Evolutionary conservation across 1,140 invertebrate genomes (phyloP).

Genomic region (Anoplolepis gracilipes): DNA sequence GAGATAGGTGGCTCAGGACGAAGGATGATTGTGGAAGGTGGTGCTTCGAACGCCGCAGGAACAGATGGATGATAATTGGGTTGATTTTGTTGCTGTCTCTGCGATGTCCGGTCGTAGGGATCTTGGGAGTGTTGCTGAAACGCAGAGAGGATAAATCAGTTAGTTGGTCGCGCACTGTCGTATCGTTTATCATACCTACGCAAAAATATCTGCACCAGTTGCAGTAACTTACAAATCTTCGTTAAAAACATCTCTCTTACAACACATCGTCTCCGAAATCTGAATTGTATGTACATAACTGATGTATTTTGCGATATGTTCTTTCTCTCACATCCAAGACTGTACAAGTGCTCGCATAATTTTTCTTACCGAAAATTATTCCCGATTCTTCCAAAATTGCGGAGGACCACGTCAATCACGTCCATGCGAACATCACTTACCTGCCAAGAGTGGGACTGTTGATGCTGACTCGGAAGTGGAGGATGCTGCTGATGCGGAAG

Average conservation of each 20-base stretch:
- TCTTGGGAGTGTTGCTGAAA: conserved; percentile 73
- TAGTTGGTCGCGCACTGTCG: neutral
- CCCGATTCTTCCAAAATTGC: conserved; percentile 7
- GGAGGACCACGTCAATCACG: conserved; percentile 34
- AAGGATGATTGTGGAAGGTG: conserved; percentile 90
- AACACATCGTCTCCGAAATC: neutral
- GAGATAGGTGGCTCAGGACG: conserved; percentile 90
- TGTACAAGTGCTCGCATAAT: neutral
- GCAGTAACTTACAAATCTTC: neutral
- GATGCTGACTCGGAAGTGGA: conserved; percentile 73
- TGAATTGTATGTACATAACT: neutral
- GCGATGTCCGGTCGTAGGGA: conserved; percentile 80
- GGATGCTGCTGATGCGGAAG: conserved; percentile 81
- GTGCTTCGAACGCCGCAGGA: conserved; percentile 86
- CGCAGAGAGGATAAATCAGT: neutral
- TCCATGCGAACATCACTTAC: conserved; percentile 62
- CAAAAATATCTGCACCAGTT: conserved; percentile 31
- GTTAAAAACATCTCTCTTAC: conserved; percentile 26
- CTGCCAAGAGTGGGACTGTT: conserved; percentile 76
- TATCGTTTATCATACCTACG: neutral
- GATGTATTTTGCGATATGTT: too few species aligned
- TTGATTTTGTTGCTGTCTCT: conserved; percentile 75
- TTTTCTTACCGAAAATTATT: neutral
- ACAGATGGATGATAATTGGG: conserved; percentile 72
- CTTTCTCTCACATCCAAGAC: neutral